Evolutionary conservation across 1,140 invertebrate species (phyloP).

Genomic region (Dolichoris vasculosae): DNA sequence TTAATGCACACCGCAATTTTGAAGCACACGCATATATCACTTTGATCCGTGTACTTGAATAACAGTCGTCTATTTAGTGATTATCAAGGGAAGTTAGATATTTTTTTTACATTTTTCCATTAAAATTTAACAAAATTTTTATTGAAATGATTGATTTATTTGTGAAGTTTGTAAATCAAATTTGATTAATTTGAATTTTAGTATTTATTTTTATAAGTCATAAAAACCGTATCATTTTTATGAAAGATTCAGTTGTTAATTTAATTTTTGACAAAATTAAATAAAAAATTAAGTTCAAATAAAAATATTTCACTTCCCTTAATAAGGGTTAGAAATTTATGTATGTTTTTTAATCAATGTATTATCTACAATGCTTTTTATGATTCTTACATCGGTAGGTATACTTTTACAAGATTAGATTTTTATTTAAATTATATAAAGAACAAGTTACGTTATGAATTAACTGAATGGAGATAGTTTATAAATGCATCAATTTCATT

Average conservation of each 20-base stretch:
- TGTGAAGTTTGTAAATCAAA: background rate
- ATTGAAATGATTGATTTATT: background rate
- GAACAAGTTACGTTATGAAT: background rate
- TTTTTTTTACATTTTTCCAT: slow-evolving; percentile 8
- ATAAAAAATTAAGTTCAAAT: background rate
- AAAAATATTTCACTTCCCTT: slow-evolving; percentile 11
- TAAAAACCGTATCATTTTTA: background rate
- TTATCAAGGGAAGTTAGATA: background rate
- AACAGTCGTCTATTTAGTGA: background rate
- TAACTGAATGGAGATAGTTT: slow-evolving; percentile 8
- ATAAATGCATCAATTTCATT: background rate
- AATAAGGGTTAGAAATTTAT: background rate
- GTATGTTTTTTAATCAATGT: slow-evolving; percentile 1
- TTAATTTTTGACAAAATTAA: background rate
- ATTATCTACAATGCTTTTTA: slow-evolving; percentile 46
- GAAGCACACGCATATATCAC: slow-evolving; percentile 15
- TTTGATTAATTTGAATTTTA: background rate
- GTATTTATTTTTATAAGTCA: background rate
- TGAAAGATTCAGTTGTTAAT: background rate
- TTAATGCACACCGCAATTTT: slow-evolving; percentile 2
- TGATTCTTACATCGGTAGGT: slow-evolving; percentile 22
- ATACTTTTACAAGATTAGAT: background rate
- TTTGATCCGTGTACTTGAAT: background rate
- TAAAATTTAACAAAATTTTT: background rate
- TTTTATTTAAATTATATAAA: background rate